Evolutionary conservation across 2,888 invertebrate species (phyloP), one percentile per base, ranked within the genome.

Genomic region (Eupithecia insigniata): DNA sequence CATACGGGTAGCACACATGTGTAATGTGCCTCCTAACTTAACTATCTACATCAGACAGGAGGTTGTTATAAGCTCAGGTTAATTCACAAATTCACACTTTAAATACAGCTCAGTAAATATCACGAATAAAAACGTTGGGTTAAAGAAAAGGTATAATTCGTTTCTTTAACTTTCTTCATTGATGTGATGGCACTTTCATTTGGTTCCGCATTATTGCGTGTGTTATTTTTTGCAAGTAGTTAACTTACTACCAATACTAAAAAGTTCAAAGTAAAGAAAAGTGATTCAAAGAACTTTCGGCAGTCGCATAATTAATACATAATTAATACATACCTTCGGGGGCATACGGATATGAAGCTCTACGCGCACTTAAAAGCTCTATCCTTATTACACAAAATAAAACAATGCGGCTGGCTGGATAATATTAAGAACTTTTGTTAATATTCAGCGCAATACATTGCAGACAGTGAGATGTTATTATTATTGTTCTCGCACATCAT

Each of bases 151-250:
- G 34, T 72, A 30, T 66, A 66, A 51, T 66, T 69, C 12, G 62
- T 72, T 61, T 68, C 65, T 68, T 43, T 72, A 66, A 72, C 66
- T 69, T 72, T 69, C 51, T 66, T 66, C 28, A 30, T 26, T 72
- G 69, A 69, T 61, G 66, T 72, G 67, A 61, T 69, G 43, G 34
- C 14, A 55, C 69, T 73, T 64, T 69, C 69, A 69, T 73, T 67
- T 60, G 43, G 68, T 64, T 30, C 34, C 22, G 51, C 51, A 69
- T 18, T 60, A 34, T 22, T 36, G 36, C 7, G 26, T 64, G 32
- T 39, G 39, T 69, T 39, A 51, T 61, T 72, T 72, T 66, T 22
- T 66, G 28, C 60, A 60, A 58, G 6, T 58, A 4, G 26, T 55
- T 26, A 10, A 4, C 55, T 55, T 26, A 10, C 51, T 22, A 22